Percentiles rank a stretch among this genome's conserved stretches.
Conservation (phyloP, 92 coral and sea anemone species). For the Pocillopora meandrina region DNA sequence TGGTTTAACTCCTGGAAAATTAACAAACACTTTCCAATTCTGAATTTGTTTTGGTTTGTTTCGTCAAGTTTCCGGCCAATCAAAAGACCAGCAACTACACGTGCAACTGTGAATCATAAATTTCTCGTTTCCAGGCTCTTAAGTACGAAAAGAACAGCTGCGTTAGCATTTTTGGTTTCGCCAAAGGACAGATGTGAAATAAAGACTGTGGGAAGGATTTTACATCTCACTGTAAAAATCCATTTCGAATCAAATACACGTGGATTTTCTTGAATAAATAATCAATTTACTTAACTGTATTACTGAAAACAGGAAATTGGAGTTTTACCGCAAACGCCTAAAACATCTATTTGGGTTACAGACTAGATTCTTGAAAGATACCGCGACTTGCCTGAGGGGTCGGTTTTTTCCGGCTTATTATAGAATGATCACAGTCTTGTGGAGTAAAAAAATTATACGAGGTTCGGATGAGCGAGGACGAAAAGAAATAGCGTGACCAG, state of each 20-base stretch:
- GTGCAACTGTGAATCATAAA: not conserved
- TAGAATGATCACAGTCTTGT: not conserved
- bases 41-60: not conserved
- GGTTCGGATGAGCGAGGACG: not conserved
- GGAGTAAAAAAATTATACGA: not conserved
- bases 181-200: not conserved
- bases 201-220: not conserved
- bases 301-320: constrained; percentile 35
- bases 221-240: not conserved
- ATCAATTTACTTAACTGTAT: not conserved
- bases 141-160: not conserved
- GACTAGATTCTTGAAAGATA: constrained; percentile 19
- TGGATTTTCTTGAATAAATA: not conserved
- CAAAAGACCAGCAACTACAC: not conserved
- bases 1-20: too few species aligned
- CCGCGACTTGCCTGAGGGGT: constrained; percentile 39
- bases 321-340: not conserved
- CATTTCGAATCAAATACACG: not conserved
- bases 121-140: not conserved
- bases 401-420: not conserved
- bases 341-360: not conserved
- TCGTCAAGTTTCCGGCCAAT: not conserved
- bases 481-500: not conserved
- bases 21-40: too few species aligned
- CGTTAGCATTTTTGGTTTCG: not conserved